Evolutionary conservation across 2,797 vertebrate genomes (phyloP), one percentile per base, ranked within the genome.

Genomic region (Perodicticus potto): DNA sequence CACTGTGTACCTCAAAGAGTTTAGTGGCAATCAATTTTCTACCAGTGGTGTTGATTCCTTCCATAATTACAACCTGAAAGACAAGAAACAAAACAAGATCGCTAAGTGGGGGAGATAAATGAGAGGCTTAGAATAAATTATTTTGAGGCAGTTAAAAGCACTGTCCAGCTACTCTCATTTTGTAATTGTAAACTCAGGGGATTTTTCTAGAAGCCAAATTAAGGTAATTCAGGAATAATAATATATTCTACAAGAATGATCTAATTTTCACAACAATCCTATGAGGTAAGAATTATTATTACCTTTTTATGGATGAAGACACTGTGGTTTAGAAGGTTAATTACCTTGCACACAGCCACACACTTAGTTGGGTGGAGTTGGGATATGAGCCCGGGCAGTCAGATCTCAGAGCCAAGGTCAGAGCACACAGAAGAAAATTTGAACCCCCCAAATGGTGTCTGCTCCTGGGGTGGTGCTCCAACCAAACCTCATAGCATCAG

Each of bases 11-110:
- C 99, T 99, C 99, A 0, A 99, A 99, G 3, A 99, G 96, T 86
- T 98, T 99, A 27, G 99, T 99, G 25, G 99, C 99, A 89, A 99
- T 96, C 89, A 99, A 88, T 89, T 98, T 99, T 53, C 89, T 98
- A 22, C 99, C 99, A 0, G 98, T 99, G 59, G 98, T 98, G 98
- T 99, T 99, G 97, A 99, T 98, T 0, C 99, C 99, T 89, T 99
- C 99, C 99, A 99, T 98, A 1, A 98, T 97, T 3, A 99, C 99
- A 77, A 99, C 98, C 99, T 99, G 96, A 82, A 80, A 95, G 85
- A 90, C 72, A 86, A 86, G 85, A 73, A 61, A 77, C n/a, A 37
- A 76, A 77, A 81, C 45, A 78, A 59, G 80, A 45, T 7, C 43
- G 76, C 55, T 27, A 34, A 55, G 29, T 9, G 25, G 32, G 34